Evolutionary conservation across 2,888 invertebrate species (phyloP).

Genomic region (Drosophila seclusa): DNA sequence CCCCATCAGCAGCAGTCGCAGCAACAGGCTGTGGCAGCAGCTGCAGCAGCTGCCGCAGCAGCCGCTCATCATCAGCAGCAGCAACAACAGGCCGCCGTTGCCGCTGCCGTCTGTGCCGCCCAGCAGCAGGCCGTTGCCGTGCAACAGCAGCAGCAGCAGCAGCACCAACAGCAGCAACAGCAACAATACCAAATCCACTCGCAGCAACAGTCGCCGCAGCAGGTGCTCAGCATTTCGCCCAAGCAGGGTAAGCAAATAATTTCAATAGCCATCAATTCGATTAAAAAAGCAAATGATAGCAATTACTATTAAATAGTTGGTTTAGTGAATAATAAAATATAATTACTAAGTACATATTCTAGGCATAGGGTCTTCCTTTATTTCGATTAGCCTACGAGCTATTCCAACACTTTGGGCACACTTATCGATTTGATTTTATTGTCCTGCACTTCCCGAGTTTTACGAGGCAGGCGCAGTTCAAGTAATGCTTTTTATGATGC

Average conservation of each 20-base stretch:
- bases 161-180: constrained; percentile 71
- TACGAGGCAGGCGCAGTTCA: constrained; percentile 64
- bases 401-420: constrained; percentile 63
- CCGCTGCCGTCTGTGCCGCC: constrained; percentile 80
- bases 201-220: constrained; percentile 85
- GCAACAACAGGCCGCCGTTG: constrained; percentile 77
- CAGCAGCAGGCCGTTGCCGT: constrained; percentile 83
- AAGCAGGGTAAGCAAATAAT: constrained; percentile 83
- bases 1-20: constrained; percentile 78
- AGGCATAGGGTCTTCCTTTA: not conserved
- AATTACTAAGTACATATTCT: constrained; percentile 11
- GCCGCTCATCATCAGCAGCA: constrained; percentile 82
- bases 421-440: constrained; percentile 76
- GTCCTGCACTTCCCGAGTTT: constrained; percentile 58
- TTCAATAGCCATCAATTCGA: not conserved
- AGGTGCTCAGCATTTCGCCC: constrained; percentile 83
- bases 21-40: constrained; percentile 78
- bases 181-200: constrained; percentile 85
- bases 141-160: constrained; percentile 82
- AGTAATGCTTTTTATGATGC: constrained; percentile 71
- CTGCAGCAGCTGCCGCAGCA: constrained; percentile 78
- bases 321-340: not conserved
- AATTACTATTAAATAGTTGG: not conserved
- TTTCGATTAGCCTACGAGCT: constrained; percentile 58
- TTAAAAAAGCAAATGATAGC: not conserved